Evolutionary conservation across 2,797 vertebrate genomes (phyloP), one percentile per base, ranked within the genome.

Genomic region (Fringilla coelebs): DNA sequence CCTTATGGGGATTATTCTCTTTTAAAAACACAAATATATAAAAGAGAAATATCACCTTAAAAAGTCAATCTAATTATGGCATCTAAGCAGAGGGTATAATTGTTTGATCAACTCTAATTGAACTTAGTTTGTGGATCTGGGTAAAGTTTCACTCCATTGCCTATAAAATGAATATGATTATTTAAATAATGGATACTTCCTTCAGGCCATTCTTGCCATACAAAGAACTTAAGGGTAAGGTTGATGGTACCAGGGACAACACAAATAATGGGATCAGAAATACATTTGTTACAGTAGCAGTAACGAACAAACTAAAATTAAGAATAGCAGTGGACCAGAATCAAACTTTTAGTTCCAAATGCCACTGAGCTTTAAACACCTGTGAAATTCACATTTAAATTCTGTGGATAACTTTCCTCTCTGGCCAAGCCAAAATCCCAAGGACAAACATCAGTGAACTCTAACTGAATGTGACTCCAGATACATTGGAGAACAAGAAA

Each of bases 301-400:
- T 57, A 83, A 85, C 28, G 88, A 85, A 79, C 40, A 75, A 84
- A 74, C 46, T 54, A 87, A 94, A 94, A 92, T 87, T 83, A 93
- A 80, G 49, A 92, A 67, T 19, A 87, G 48, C 62, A 67, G 29
- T 52, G 61, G 52, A 71, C 61, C 45, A 49, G 63, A 92, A 87
- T 51, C 57, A 89, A 78, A 86, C 9, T 60, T 88, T 19, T 38
- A 65, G 45, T 40, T 85, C 52, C 68, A 94, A 95, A 92, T 79
- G 29, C 65, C 86, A 92, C 29, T 62, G 84, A 93, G 43, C n/a
- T 91, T 85, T 77, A 77, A 90, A 89, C 1, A 0, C 7, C 54
- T 63, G 17, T 24, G 29, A 81, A 85, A 24, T 18, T 34, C 22
- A 61, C 17, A 58, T 43, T 79, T 76, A 72, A 70, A 63, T 60